Base-by-base conservation (phyloP, 1,140 invertebrate species). In the Drosophila ananassae region DNA sequence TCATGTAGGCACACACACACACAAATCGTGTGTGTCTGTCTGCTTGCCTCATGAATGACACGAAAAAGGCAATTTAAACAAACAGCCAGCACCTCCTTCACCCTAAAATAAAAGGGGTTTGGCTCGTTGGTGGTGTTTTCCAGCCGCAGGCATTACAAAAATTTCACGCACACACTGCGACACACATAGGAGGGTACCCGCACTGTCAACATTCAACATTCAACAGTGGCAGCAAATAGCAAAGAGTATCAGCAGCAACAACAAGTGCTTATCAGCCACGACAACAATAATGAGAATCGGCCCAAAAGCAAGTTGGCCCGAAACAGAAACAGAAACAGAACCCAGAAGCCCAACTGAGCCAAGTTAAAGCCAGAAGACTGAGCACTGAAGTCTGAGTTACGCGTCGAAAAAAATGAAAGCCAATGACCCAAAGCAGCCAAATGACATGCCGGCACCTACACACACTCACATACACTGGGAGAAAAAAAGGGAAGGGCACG, bases 51-150 rank as follows among this genome's bases (percentile, higher is more conserved):
- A 50, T 47, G 55, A 64, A 82, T 78, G 79, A 60, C 74, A 78
- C 58, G 41, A 78, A 82, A 81, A 81, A 77, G 73, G 79, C 79
- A 81, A 81, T 82, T 81, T 82, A 81, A 77, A 58, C 62, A 72
- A 54, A 80, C 77, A 52, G 32, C 32, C 32, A 10, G 25, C 25
- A 28, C 25, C 25, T 1, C 25, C 25, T 17, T 17, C 25, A 1
- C 25, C 25, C 25, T 28, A 28, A 28, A 28, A 28, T 28, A 28
- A 28, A 28, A 28, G 21, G 32, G 10, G 12, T n/a, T 34, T 10
- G 6, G 5, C n/a, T 5, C 52, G 72, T 64, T 56, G 73, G 53
- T 59, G 60, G 62, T 57, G 63, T 66, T 37, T 59, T 71, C 44
- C 17, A 21, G 67, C 77, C 81, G 46, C 67, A 84, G 77, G 80